Evolutionary conservation across 1,140 invertebrate species (phyloP), one percentile per base, ranked within the genome.

Genomic region (Orchestia grillus): DNA sequence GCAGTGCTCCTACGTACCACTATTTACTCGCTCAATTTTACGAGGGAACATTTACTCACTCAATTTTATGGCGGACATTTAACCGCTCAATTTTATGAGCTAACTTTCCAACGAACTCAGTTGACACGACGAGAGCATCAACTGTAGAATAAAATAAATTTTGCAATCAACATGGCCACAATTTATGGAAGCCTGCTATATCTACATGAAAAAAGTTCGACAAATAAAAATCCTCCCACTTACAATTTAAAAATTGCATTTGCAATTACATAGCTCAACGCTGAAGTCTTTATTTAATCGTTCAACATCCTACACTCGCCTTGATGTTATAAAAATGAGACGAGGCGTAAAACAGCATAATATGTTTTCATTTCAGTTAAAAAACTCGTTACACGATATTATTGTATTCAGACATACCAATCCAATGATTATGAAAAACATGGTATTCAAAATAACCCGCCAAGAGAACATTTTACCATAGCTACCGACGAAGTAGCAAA

Each of bases 21-120:
- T 94, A 94, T 94, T 94, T 94, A 91, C 88, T 91, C 88, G 44
- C 41, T 44, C 41, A 91, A 91, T 91, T 91, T 91, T 91, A 91
- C 88, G 88, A 91, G 88, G 15, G 88, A 91, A 91, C 44, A 91
- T 91, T 91, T 91, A 90, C 88, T 90, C 88, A 42, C 88, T 41
- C 88, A 90, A 90, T 90, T 90, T 90, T 90, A 90, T 16, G 88
- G 62, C 11, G 62, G 62, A 77, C 62, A 77, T 77, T 77, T 90
- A 42, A 44, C 16, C 43, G 88, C 41, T 42, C 88, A 77, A 77
- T 77, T 77, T 77, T 77, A 77, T 77, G 62, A 77, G 62, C 62
- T 77, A 77, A 77, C 62, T 77, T 77, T 77, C 11, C 3, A 77
- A 77, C 62, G 36, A 36, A 77, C 62, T 77, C 62, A 36, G 62